Conservation (phyloP, 1,140 invertebrate species). For the Elysia chlorotica region DNA sequence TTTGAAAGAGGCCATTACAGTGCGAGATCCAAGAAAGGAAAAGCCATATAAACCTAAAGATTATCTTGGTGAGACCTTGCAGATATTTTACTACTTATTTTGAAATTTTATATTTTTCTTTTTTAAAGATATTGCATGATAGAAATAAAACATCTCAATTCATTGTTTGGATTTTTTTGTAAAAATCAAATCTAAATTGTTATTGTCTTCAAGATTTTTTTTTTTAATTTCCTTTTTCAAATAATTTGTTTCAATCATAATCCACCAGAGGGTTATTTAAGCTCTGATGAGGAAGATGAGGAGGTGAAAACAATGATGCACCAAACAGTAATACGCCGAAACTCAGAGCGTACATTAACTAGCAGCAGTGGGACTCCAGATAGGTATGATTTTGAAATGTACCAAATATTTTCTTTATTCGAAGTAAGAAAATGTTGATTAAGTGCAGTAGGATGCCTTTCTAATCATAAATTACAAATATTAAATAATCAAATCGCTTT, state of each 20-base stretch:
- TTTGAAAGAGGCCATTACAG: constrained; percentile 34
- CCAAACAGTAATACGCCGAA: not conserved
- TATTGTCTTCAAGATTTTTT: too few relatives aligned
- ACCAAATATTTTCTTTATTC: too few relatives aligned
- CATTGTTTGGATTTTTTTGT: not conserved
- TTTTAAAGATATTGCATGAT: not conserved
- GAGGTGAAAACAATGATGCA: not conserved
- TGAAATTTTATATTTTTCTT: too few relatives aligned
- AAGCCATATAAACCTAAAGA: too few relatives aligned
- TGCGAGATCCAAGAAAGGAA: constrained; percentile 25
- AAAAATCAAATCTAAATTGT: not conserved
- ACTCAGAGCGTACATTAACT: not conserved
- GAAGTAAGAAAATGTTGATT: too few relatives aligned
- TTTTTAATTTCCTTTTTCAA: too few relatives aligned
- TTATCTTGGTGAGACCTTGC: not conserved
- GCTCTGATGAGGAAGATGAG: not conserved
- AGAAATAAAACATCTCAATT: not conserved
- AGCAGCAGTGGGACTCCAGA: not conserved
- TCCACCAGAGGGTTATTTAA: not conserved
- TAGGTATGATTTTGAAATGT: too few relatives aligned
- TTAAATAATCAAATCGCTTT: too few relatives aligned
- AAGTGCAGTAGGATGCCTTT: too few relatives aligned
- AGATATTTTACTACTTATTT: too few relatives aligned
- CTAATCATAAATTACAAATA: too few relatives aligned
- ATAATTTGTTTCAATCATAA: too few relatives aligned